Conservation (phyloP, 2,797 vertebrate genomes). For the Borostomias antarcticus region DNA sequence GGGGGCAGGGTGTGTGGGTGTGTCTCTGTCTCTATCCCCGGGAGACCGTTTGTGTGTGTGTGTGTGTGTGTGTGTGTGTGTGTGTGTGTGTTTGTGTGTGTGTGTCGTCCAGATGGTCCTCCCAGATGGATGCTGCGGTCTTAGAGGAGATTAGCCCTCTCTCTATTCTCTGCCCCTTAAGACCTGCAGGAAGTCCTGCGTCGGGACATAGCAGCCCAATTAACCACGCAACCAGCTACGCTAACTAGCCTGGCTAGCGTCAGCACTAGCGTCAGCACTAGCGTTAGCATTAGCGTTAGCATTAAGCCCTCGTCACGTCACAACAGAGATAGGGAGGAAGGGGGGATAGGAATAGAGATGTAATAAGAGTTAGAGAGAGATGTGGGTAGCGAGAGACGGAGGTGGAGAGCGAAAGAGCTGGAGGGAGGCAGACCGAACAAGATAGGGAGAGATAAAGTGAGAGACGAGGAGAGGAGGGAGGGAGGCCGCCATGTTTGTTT, state of each 20-base stretch:
- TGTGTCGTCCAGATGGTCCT: neutral
- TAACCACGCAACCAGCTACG: slow-evolving; percentile 42
- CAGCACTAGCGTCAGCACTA: slow-evolving; percentile 37
- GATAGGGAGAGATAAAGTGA: neutral
- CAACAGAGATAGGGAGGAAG: neutral
- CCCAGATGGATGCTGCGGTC: slow-evolving; percentile 22
- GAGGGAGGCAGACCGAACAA: neutral
- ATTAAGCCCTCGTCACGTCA: neutral
- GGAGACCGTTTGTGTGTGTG: neutral
- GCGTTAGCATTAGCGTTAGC: slow-evolving; percentile 30
- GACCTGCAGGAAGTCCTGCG: slow-evolving; percentile 52
- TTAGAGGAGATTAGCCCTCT: slow-evolving; percentile 85
- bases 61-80: slow-evolving; percentile 6
- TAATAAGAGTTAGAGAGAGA: neutral
- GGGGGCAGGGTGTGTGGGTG: neutral
- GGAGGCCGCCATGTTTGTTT: slow-evolving; percentile 31
- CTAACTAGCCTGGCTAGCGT: slow-evolving; percentile 42
- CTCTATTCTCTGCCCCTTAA: slow-evolving; percentile 77
- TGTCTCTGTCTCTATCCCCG: neutral
- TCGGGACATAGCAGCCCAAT: slow-evolving; percentile 70
- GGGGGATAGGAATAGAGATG: neutral
- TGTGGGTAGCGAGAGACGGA: neutral
- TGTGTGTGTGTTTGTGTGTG: neutral
- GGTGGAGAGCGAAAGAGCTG: neutral
- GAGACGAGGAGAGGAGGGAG: neutral